Conservation (phyloP, 2,113 vertebrate species). For the Ailuropoda melanoleuca region DNA sequence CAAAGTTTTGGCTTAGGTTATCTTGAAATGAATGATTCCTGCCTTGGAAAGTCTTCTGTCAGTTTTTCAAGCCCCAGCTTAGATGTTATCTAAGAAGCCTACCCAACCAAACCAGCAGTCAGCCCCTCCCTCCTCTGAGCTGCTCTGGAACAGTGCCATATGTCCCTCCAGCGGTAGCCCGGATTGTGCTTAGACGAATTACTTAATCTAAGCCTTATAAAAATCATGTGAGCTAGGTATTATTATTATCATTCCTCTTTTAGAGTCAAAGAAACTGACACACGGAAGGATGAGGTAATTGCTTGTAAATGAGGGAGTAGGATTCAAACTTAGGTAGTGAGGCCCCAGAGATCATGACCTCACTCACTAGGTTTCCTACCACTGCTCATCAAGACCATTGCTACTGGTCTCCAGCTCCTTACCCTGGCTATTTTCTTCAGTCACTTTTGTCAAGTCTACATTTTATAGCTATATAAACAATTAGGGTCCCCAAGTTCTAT, state of each 20-base stretch:
- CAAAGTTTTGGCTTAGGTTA: background rate
- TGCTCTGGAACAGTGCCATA: background rate
- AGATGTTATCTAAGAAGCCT: background rate
- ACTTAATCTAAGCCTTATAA: background rate
- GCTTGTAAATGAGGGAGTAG: background rate
- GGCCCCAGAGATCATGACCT: background rate
- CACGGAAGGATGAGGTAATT: background rate
- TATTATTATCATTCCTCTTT: background rate
- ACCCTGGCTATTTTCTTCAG: background rate
- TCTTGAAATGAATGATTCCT: background rate
- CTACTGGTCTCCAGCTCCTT: background rate
- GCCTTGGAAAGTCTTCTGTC: background rate
- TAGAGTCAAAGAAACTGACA: background rate
- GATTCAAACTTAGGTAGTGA: background rate
- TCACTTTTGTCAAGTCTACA: background rate
- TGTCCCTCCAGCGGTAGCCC: background rate
- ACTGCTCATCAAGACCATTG: background rate
- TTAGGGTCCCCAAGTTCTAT: background rate
- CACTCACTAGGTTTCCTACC: background rate
- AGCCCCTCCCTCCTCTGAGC: background rate
- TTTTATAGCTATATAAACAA: background rate
- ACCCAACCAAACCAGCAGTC: background rate
- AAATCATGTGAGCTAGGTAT: background rate
- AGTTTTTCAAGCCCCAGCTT: background rate
- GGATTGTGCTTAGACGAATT: background rate